Evolutionary conservation across 2,888 invertebrate genomes (phyloP).

Genomic region (Hypselothyrea guttata): DNA sequence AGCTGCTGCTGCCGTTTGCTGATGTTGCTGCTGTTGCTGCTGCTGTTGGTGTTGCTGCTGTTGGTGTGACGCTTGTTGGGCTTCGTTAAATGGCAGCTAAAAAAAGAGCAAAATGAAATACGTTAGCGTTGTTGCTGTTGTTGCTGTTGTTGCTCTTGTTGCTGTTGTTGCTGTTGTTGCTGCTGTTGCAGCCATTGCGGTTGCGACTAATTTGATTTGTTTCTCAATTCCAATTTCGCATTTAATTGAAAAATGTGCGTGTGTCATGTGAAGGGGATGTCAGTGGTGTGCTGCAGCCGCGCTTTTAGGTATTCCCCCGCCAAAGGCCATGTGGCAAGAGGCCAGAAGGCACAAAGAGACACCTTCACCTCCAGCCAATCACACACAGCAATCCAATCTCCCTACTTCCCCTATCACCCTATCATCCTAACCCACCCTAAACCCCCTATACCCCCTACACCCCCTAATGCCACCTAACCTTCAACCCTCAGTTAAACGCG

Average conservation of each 20-base stretch:
- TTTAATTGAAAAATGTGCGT: constrained; percentile 65
- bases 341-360: too few species aligned
- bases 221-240: constrained; percentile 62
- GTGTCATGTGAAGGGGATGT: constrained; percentile 24
- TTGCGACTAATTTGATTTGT: constrained; percentile 71
- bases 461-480: too few species aligned
- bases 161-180: constrained; percentile 6
- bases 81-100: constrained; percentile 75
- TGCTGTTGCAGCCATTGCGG: constrained; percentile 18
- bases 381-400: too few species aligned
- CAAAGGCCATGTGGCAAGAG: neutral
- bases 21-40: constrained; percentile 35
- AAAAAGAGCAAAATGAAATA: constrained; percentile 9
- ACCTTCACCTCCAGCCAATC: neutral
- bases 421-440: too few species aligned
- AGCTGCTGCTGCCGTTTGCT: constrained; percentile 49
- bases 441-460: too few species aligned
- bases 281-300: constrained; percentile 7
- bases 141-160: constrained; percentile 8
- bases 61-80: constrained; percentile 68
- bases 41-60: constrained; percentile 41
- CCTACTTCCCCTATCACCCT: too few species aligned
- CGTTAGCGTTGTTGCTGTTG: constrained; percentile 30
- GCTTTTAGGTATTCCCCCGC: constrained; percentile 46
- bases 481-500: too few species aligned